These are phyloP conservation scores for Idris sp. DNA, from an alignment of 1,140 invertebrate species.

Conservation along the genomic window DNA sequence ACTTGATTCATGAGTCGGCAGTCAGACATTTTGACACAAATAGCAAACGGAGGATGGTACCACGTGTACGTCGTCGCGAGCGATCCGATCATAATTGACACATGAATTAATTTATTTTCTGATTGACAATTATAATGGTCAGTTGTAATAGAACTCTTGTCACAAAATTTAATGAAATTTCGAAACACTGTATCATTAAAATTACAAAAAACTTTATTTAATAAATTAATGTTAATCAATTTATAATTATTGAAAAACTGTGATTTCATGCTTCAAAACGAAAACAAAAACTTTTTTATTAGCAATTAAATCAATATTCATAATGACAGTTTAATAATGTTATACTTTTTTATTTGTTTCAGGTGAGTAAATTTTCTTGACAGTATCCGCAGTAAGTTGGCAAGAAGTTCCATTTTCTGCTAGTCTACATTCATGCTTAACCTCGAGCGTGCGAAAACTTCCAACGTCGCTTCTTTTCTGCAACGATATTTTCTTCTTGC, in stretches of 20 bases:
- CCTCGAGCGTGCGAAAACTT: conserved; percentile 27
- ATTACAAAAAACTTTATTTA: too few species aligned
- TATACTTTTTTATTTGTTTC: conserved; percentile 65
- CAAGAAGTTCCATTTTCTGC: too few species aligned
- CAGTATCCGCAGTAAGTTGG: conserved; percentile 51
- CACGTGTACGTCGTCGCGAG: conserved; percentile 32
- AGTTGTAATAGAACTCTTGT: conserved; percentile 3
- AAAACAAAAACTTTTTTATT: conserved; percentile 1
- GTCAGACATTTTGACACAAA: conserved; percentile 50
- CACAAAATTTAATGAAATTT: conserved; percentile 24
- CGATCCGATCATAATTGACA: conserved; percentile 63
- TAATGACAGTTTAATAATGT: conserved; percentile 33
- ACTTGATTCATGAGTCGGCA: conserved; percentile 44
- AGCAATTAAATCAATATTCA: conserved; percentile 10
- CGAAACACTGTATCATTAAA: too few species aligned
- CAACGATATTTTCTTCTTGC: too few species aligned
- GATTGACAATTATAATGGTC: conserved; percentile 67
- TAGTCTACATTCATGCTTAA: conserved; percentile 46
- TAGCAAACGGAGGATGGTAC: conserved; percentile 29
- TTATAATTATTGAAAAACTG: too few species aligned
- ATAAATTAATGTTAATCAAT: too few species aligned
- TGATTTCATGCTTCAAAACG: background rate
- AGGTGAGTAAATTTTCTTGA: conserved; percentile 69
- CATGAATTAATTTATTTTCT: conserved; percentile 68
- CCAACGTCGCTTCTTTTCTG: too few species aligned